Percentiles rank a stretch among this genome's conserved stretches.
These are phyloP conservation scores for Nasonia longicornis DNA, from an alignment of 1,140 invertebrate genomes.

Conservation along the genomic window DNA sequence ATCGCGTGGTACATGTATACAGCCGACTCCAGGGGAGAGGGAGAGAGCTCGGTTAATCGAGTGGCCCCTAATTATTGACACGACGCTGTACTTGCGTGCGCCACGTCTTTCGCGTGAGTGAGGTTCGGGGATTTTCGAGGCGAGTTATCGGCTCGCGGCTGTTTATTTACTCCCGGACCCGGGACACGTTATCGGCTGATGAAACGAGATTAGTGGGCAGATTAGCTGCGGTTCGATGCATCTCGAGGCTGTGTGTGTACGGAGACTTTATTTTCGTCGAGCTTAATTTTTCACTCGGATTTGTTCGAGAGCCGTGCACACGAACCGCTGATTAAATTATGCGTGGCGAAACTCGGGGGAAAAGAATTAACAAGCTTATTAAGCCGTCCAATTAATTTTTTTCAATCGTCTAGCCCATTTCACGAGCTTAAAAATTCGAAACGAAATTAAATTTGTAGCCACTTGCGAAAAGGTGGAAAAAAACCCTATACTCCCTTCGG, in stretches of 20 bases:
- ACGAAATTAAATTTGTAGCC: not conserved
- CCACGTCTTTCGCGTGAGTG: not conserved
- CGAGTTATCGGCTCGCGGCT: not conserved
- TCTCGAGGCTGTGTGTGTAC: too few species aligned
- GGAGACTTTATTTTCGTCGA: too few species aligned
- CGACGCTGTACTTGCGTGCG: not conserved
- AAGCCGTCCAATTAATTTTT: not conserved
- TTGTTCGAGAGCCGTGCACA: too few species aligned
- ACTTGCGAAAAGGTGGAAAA: not conserved
- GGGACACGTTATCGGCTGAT: not conserved
- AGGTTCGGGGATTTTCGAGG: not conserved
- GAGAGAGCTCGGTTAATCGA: conserved; percentile 22
- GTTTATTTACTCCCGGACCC: not conserved
- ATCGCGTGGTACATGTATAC: conserved; percentile 11
- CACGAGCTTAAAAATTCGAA: not conserved
- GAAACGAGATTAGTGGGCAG: not conserved
- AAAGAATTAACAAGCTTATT: not conserved
- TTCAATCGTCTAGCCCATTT: not conserved
- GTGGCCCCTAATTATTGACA: conserved; percentile 29
- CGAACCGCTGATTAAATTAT: not conserved
- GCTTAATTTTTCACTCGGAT: too few species aligned
- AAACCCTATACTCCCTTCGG: not conserved
- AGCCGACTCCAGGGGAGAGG: not conserved
- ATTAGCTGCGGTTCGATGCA: not conserved
- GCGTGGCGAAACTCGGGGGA: not conserved